Evolutionary conservation across 2,113 vertebrate species (phyloP), one percentile per base, ranked within the genome.

Genomic region (Phylloscopus trochiloides): DNA sequence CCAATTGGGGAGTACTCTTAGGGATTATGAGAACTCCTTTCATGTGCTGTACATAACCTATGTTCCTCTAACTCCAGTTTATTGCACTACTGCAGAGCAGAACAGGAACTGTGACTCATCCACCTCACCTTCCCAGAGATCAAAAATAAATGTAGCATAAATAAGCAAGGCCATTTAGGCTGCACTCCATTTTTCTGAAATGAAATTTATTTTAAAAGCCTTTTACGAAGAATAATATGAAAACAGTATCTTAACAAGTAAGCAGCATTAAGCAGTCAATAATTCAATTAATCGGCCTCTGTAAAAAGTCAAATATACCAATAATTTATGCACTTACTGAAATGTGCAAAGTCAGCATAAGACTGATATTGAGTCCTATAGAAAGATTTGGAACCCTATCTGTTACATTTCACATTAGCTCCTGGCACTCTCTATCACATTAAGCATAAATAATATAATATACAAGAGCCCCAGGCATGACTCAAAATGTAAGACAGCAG

Each of bases 381-480:
- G 14, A 79, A 86, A 75, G 34, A 48, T 31, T 28, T 75, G 78
- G 17, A 75, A 62, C 26, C 8, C 8, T 42, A 38, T 22, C 26
- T 73, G 31, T 51, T 55, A 19, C 0, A 52, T 52, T 62, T 63
- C 38, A 63, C 7, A 6, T 52, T 47, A 71, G 14, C 6, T 80
- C 17, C 17, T 89, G 67, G 6, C 8, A 47, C 8, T 38, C 10
- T 40, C 2, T 38, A 21, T n/a, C 22, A 36, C 6, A 57, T 58
- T 14, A 54, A 52, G 14, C 10, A 50, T 36, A 67, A 79, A 40
- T 74, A 59, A 58, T 26, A 28, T 17, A 24, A 43, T 52, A n/a
- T 10, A 40, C 28, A 67, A 67, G 28, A 75, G 10, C 5, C 38
- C 5, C 17, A n/a, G 6, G 7, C 10, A 20, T 0, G 1, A 66